Evolutionary conservation across 2,113 vertebrate species (phyloP).

Genomic region (Arvicanthis niloticus): DNA sequence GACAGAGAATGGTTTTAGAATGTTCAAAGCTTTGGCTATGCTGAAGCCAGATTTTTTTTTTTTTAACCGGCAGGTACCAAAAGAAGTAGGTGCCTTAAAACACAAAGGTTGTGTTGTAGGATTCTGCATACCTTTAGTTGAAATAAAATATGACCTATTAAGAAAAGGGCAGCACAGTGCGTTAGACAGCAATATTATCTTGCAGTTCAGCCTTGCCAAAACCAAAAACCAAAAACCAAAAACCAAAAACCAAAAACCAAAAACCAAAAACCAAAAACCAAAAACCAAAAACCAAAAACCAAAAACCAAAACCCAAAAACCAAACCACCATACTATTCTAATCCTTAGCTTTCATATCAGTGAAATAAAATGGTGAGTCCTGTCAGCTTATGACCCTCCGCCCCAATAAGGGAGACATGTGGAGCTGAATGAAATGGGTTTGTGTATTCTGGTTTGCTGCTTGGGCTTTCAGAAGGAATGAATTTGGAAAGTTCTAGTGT

Average conservation of each 20-base stretch:
- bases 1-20: not conserved
- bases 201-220: not conserved
- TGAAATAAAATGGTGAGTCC: slow-evolving; percentile 33
- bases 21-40: not conserved
- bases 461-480: not conserved
- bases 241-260: too few relatives aligned
- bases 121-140: not conserved
- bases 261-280: too few relatives aligned
- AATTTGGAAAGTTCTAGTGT: slow-evolving; percentile 24
- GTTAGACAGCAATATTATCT: not conserved
- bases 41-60: not conserved
- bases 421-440: slow-evolving; percentile 1
- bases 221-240: too few relatives aligned
- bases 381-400: not conserved
- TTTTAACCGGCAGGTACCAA: not conserved
- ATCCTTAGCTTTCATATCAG: not conserved
- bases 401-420: not conserved
- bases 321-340: not conserved
- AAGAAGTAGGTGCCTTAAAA: not conserved
- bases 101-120: not conserved
- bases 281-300: too few relatives aligned
- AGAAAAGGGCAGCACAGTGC: not conserved
- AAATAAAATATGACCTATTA: not conserved
- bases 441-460: slow-evolving; percentile 4
- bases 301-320: too few relatives aligned